Evolutionary conservation across 2,113 vertebrate species (phyloP).

Genomic region (Ascaphus truei): DNA sequence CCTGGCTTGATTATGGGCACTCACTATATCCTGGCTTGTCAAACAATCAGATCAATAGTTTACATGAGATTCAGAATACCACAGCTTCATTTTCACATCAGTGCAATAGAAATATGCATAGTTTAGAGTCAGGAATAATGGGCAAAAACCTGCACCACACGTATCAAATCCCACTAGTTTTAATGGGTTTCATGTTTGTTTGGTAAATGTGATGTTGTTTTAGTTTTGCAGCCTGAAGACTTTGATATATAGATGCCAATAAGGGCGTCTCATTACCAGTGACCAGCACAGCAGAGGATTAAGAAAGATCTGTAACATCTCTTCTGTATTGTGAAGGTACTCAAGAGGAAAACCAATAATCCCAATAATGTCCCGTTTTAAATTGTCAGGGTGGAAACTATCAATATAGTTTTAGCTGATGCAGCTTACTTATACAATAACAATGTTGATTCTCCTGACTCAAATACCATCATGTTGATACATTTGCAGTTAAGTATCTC

Average conservation of each 20-base stretch:
- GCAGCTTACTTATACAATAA: slow-evolving; percentile 16
- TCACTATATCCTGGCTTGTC: too few relatives aligned
- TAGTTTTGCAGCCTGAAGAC: slow-evolving; percentile 3
- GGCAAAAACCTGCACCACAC: not conserved
- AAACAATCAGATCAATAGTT: too few relatives aligned
- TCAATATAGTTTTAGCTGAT: slow-evolving; percentile 11
- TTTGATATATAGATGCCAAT: slow-evolving; percentile 19
- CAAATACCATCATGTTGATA: slow-evolving; percentile 13
- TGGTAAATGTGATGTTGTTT: too few relatives aligned
- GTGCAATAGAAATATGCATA: too few relatives aligned
- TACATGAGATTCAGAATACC: too few relatives aligned
- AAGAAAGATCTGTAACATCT: slow-evolving; percentile 20
- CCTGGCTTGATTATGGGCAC: too few relatives aligned
- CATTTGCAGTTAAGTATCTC: slow-evolving; percentile 19
- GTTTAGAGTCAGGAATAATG: too few relatives aligned
- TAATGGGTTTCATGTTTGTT: not conserved
- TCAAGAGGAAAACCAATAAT: slow-evolving; percentile 1
- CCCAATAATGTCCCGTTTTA: not conserved
- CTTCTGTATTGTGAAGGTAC: not conserved
- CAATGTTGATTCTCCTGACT: slow-evolving; percentile 13
- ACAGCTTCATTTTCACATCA: too few relatives aligned
- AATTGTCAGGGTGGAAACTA: not conserved
- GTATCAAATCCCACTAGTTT: not conserved
- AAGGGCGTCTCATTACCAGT: slow-evolving; percentile 20
- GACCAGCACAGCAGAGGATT: not conserved